Base-by-base conservation (phyloP, 1,140 invertebrate genomes). In the Caenorhabditis latens region DNA sequence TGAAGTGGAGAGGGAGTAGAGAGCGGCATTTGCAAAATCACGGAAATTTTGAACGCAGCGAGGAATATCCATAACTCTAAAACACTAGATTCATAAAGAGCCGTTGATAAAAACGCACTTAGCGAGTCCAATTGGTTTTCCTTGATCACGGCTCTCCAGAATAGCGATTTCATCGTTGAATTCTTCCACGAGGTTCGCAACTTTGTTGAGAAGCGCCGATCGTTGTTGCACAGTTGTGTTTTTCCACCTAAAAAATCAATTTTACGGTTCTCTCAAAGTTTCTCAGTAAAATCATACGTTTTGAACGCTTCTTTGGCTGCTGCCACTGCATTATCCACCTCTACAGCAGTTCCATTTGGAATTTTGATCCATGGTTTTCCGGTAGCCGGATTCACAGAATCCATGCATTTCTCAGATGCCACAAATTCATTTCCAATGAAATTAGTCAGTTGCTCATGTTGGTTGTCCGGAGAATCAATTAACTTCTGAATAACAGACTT, bases 71-170 rank as follows among this genome's bases (percentile, higher is more conserved):
- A 91, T 89, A 14, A 58, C 50, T 58, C 89, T 88, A 21, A 48
- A 89, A 82, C 6, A 40, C 14, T 14, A 13, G 19, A 9, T 67
- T 71, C 13, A 2, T 9, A 0, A 50, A 21, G 5, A 13, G 40
- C n/a, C 13, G 11, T 40, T 46, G 2, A 16, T 0, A 21, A 87
- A 50, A 24, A 21, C 4, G 21, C 46, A 91, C 67, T 90, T 93
- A 5, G 94, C 93, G 58, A 94, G 90, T 91, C 92, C 93, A 6
- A 95, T 86, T 6, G 94, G 94, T 90, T 95, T 95, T 2, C 95
- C 95, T 91, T 95, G 94, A 90, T 95, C 95, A 61, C 89, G 90
- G 7, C 94, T 94, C 90, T 95, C 95, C 0, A 94, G 91, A 65
- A 90, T 88, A 4, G 94, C 94, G 90, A 95, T 94, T 71, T 94